A percentile compares a stretch with the other conserved stretches of the same genome.
phyloP scores from a whole-genome alignment of 2,888 invertebrate species.

The Timema cristinae region DNA sequence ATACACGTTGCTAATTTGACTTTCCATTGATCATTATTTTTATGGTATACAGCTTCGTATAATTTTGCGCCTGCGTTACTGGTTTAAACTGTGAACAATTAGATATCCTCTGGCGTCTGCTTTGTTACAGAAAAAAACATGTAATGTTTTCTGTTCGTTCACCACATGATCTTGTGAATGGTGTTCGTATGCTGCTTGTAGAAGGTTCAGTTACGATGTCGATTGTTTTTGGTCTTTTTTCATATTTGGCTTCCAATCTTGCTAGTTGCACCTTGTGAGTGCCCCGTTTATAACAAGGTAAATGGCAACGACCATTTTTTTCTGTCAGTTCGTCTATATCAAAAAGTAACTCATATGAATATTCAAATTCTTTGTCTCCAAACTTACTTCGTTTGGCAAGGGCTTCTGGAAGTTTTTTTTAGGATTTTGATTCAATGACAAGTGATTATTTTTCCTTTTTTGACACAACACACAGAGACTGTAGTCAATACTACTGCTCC shows the following conservation, averaged over 20 bases:
- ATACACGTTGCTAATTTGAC: background rate
- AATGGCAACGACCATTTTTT: conserved; percentile 2
- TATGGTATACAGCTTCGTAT: background rate
- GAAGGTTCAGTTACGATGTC: background rate
- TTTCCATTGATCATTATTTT: background rate
- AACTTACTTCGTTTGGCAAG: background rate
- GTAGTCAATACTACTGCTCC: conserved; percentile 9
- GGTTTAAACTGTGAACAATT: conserved; percentile 10
- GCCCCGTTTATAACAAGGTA: conserved; percentile 3
- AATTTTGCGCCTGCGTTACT: background rate
- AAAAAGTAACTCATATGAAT: background rate
- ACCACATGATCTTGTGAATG: conserved; percentile 12
- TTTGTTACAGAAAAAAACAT: conserved; percentile 12
- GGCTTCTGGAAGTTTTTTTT: background rate
- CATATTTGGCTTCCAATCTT: conserved; percentile 10
- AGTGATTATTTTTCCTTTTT: background rate
- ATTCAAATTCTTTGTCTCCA: background rate
- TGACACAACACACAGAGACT: conserved; percentile 11
- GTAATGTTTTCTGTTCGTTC: background rate
- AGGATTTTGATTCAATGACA: background rate
- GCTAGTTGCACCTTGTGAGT: conserved; percentile 8
- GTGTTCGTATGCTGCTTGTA: background rate
- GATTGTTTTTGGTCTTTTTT: background rate
- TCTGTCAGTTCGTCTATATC: background rate
- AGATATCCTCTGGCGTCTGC: background rate